These are phyloP conservation scores for Eristalis pertinax DNA, from an alignment of 2,888 invertebrate species.

Conservation along the genomic window DNA sequence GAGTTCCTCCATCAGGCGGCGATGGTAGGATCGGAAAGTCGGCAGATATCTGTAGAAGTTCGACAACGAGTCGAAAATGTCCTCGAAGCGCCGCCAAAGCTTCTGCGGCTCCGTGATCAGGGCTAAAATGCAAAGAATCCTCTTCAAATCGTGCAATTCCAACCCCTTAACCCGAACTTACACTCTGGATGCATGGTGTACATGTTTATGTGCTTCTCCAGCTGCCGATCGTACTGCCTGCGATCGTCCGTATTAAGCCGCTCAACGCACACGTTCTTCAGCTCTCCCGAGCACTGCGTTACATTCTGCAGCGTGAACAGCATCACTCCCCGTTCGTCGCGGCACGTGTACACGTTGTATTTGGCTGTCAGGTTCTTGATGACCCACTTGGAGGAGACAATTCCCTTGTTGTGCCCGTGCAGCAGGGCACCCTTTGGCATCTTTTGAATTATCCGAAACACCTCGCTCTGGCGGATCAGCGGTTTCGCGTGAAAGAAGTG, in stretches of 20 bases:
- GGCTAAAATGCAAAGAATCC: constrained; percentile 74
- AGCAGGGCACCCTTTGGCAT: constrained; percentile 85
- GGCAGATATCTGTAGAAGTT: constrained; percentile 83
- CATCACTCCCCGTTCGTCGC: constrained; percentile 78
- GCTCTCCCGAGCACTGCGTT: constrained; percentile 78
- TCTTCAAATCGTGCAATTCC: neutral
- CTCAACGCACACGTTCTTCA: constrained; percentile 81
- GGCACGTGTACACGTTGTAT: constrained; percentile 78
- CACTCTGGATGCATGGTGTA: constrained; percentile 82
- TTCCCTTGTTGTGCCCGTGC: constrained; percentile 84
- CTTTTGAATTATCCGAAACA: constrained; percentile 84
- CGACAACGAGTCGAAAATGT: constrained; percentile 82
- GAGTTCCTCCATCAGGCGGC: constrained; percentile 83
- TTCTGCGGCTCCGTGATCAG: constrained; percentile 79
- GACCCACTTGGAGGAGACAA: constrained; percentile 83
- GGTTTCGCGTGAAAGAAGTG: constrained; percentile 83
- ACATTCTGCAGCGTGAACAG: constrained; percentile 79
- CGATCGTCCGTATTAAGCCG: constrained; percentile 81
- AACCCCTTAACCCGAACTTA: constrained; percentile 71
- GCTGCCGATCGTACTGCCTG: constrained; percentile 82
- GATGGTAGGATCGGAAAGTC: constrained; percentile 83
- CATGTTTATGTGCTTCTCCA: constrained; percentile 84
- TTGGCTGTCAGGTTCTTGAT: constrained; percentile 83
- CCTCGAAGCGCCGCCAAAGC: constrained; percentile 83
- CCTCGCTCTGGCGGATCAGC: constrained; percentile 83